Base-by-base conservation (phyloP, 2,888 invertebrate species). In the Mongoloraphidia duomilia region DNA sequence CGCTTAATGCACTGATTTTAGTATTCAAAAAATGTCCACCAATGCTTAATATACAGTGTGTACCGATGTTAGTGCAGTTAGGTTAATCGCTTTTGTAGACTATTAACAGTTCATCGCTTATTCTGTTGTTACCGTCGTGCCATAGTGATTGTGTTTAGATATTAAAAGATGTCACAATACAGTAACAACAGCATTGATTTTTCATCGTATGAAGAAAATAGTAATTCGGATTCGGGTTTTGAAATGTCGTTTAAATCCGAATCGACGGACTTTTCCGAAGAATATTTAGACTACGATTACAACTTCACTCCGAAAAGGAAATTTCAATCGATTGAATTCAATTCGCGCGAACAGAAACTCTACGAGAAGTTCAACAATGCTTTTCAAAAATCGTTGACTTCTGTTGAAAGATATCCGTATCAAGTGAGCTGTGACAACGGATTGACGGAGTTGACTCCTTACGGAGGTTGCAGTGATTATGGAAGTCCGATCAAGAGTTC, bases 211-310 rank as follows among this genome's bases (percentile, higher is more conserved):
- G 46, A 46, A 26, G 67, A 72, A 56, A 73, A 74, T 46, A 72
- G 74, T 63, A 86, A 85, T 54, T 82, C 80, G 49, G 87, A 87
- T 61, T 87, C 86, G 1, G 87, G 87, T 44, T 80, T 84, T 61
- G 86, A 86, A 58, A 77, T 81, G 56, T 80, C 79, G 55, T 80
- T 77, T 63, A 79, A 80, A 63, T 78, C 68, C 1, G 68, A 68
- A 58, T 57, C 55, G 6, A 58, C 63, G 0, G 63, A 65, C 11
- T 63, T 64, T 34, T 58, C 57, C 50, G 56, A 59, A 37, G 66
- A 66, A 45, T 63, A 59, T 43, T 61, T 63, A 51, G 65, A 66
- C 17, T 62, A 63, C 54, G 66, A 67, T 40, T 56, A 58, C 47
- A 60, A 61, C 49, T 58, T 59, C 17, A 54, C 55, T 14, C 50